Conservation (phyloP, 2,113 vertebrate genomes). For the Chelonoidis abingdonii region DNA sequence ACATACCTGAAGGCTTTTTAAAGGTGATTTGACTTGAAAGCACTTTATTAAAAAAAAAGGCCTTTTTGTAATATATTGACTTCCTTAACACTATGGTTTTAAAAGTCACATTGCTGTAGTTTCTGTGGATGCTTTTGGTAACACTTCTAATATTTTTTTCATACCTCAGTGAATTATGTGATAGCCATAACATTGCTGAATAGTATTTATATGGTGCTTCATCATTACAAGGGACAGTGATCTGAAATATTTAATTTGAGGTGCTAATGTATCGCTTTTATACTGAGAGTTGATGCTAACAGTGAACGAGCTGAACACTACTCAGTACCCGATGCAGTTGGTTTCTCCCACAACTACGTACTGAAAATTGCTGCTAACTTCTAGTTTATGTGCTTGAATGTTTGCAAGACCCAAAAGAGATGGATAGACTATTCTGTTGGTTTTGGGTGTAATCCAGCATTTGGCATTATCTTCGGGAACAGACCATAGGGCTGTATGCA, state of each 20-base stretch:
- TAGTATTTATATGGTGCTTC: slow-evolving; percentile 80
- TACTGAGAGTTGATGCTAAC: slow-evolving; percentile 67
- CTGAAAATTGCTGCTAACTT: slow-evolving; percentile 17
- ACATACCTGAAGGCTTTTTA: slow-evolving; percentile 12
- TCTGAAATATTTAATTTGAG: slow-evolving; percentile 60
- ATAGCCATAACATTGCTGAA: slow-evolving; percentile 82
- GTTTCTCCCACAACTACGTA: not conserved
- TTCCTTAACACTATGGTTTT: slow-evolving; percentile 26
- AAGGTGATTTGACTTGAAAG: slow-evolving; percentile 56
- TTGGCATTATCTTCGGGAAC: slow-evolving; percentile 4
- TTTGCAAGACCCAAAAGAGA: slow-evolving; percentile 38
- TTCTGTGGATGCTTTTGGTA: slow-evolving; percentile 68
- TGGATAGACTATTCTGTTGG: slow-evolving; percentile 8
- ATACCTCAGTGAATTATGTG: slow-evolving; percentile 88
- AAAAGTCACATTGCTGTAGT: slow-evolving; percentile 49
- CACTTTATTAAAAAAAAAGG: slow-evolving; percentile 76
- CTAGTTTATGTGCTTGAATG: not conserved
- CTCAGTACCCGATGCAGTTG: fast-evolving
- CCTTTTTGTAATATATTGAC: slow-evolving; percentile 33
- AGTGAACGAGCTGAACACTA: slow-evolving; percentile 14
- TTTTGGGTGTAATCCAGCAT: not conserved
- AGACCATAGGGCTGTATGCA: not conserved
- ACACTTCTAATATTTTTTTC: slow-evolving; percentile 57
- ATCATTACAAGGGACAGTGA: slow-evolving; percentile 80
- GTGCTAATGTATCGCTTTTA: slow-evolving; percentile 75